Evolutionary conservation across 1,140 invertebrate genomes (phyloP).

Genomic region (Bombus consobrinus): DNA sequence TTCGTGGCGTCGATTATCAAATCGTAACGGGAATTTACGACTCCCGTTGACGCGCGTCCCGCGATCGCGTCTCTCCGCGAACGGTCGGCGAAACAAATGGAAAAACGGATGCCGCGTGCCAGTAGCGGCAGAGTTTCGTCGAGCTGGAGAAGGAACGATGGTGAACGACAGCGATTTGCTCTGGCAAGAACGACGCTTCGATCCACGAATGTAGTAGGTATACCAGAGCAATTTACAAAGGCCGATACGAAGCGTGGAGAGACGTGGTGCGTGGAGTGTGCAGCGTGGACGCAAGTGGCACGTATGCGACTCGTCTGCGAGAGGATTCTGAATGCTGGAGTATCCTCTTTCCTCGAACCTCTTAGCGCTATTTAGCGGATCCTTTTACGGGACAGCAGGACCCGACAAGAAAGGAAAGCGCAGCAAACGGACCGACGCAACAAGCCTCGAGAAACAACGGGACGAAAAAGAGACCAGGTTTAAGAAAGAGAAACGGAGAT

Average conservation of each 20-base stretch:
- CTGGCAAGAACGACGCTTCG: conserved; percentile 7
- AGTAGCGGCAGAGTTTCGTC: neutral
- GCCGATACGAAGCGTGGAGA: neutral
- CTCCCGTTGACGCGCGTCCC: no score
- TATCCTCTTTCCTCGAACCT: conserved; percentile 77
- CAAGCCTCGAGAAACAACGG: conserved; percentile 51
- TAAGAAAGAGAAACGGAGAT: conserved; percentile 26
- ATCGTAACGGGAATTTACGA: no score
- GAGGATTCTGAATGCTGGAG: conserved; percentile 71
- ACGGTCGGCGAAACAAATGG: no score
- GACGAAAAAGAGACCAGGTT: conserved; percentile 55
- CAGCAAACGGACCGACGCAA: conserved; percentile 56
- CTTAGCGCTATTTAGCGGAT: conserved; percentile 78
- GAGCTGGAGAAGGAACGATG: neutral
- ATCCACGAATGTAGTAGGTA: neutral
- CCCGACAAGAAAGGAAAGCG: conserved; percentile 73
- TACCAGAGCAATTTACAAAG: conserved; percentile 35
- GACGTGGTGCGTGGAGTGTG: no score
- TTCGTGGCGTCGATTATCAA: no score
- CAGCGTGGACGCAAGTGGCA: conserved; percentile 12
- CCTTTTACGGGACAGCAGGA: conserved; percentile 76
- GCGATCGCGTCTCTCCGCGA: no score
- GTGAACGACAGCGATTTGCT: neutral
- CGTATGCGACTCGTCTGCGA: conserved; percentile 51
- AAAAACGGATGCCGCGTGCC: no score